A percentile compares a stretch with the other conserved stretches of the same genome.
These are phyloP conservation scores for Cygnus buccinator DNA, from an alignment of 2,113 vertebrate genomes.

Conservation along the genomic window DNA sequence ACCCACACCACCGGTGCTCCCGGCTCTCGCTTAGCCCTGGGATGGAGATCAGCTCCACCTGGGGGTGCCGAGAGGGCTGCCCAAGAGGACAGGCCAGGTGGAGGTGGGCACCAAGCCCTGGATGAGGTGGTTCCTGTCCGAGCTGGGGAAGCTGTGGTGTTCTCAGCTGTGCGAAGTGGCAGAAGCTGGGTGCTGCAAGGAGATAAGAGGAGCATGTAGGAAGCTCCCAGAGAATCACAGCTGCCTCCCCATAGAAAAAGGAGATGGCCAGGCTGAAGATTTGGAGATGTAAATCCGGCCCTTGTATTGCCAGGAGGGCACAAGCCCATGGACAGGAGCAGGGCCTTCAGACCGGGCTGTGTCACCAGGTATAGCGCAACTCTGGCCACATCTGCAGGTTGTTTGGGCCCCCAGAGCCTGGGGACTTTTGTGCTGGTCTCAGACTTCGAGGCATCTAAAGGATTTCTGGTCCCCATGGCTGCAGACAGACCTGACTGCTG, in stretches of 20 bases:
- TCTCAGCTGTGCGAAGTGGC: rapidly evolving
- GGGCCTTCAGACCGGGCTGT: rapidly evolving
- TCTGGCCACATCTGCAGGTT: neutral
- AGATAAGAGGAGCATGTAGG: neutral
- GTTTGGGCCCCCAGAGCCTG: neutral
- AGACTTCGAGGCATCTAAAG: no score
- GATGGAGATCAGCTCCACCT: neutral
- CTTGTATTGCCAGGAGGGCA: neutral
- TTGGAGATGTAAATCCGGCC: neutral
- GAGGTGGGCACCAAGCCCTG: neutral
- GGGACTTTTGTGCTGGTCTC: neutral
- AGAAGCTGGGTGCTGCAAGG: neutral
- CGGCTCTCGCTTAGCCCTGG: neutral
- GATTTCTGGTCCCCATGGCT: neutral
- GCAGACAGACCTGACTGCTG: neutral
- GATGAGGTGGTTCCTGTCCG: neutral
- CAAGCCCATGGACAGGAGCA: neutral
- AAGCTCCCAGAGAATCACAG: neutral
- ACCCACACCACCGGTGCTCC: rapidly evolving
- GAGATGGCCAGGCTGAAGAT: neutral
- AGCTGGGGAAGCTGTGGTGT: neutral
- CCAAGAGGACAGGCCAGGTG: neutral
- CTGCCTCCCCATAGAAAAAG: neutral
- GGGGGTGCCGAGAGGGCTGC: neutral
- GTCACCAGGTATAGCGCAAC: neutral